Evolutionary conservation across 35 echinoderm and acorn worm species (phyloP), one percentile per base, ranked within the genome.

Genomic region (Holothuria glaberrima): DNA sequence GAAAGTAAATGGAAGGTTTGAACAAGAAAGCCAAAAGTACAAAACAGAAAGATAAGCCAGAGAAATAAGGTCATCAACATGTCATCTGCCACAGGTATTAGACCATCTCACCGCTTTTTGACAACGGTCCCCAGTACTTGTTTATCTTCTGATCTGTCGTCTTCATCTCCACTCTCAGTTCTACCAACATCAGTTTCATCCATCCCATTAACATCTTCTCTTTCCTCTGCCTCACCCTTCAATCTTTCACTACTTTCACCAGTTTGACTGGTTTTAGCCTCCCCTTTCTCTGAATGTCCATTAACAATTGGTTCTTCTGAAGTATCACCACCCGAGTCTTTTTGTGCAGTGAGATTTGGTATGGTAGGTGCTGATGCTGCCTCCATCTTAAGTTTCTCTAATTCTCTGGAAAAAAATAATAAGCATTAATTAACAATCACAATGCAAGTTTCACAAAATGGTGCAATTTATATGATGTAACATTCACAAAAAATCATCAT

Each of bases 151-250:
- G 79, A 79, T 46, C 90, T 64, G 29, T 64, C 59, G 58, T 86
- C 90, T 57, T 91, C 90, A 44, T 33, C 87, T 59, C 79, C 50
- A 60, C 63, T 58, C 63, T 91, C 90, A 22, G 69, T 91, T 48
- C 30, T 75, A 3, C 69, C 78, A 62, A 50, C 79, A 59, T 91
- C 90, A n/a, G 62, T 30, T 16, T 86, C 90, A 57, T 83, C 90
- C 26, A 45, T 22, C 2, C 78, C 90, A 58, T 46, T 38, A 3
- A 59, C 61, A 32, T 32, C 64, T 9, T 85, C 90, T 14, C 5
- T 41, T 7, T 41, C 50, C 12, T 54, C 50, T 54, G 50, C 1
- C 67, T 72, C 45, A 22, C 34, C 61, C 34, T 71, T 61, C 28
- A 50, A 48, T 30, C 66, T 59, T 34, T 35, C 9, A 18, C 59